Evolutionary conservation across 2,888 invertebrate species (phyloP).

Genomic region (Cylloceria caligata): DNA sequence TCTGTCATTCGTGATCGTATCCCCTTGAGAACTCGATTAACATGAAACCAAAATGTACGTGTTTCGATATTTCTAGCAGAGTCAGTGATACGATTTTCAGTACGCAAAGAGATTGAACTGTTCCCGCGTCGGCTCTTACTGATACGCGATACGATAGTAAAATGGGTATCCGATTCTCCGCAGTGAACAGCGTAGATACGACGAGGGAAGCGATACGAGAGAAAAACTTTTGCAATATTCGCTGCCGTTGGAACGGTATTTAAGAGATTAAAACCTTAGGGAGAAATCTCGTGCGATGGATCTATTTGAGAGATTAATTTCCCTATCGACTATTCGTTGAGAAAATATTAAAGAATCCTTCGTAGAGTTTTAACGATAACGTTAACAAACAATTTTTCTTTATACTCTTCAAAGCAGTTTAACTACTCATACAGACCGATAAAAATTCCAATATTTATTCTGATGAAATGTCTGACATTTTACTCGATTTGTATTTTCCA

Average conservation of each 20-base stretch:
- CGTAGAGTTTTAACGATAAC: neutral
- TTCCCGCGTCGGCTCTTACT: conserved; percentile 11
- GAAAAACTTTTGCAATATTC: conserved; percentile 13
- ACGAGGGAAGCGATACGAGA: conserved; percentile 1
- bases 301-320: conserved; percentile 24
- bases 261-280: conserved; percentile 24
- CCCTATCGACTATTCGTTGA: conserved; percentile 1
- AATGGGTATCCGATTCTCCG: conserved; percentile 43
- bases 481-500: neutral
- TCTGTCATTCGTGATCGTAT: no score
- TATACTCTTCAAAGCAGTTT: neutral
- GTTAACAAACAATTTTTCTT: neutral
- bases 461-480: neutral
- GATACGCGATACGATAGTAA: conserved; percentile 35
- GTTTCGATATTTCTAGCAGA: conserved; percentile 5
- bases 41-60: conserved; percentile 9
- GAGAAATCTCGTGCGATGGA: neutral
- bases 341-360: conserved; percentile 14
- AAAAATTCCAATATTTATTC: neutral
- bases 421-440: neutral
- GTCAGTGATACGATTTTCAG: neutral
- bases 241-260: conserved; percentile 3
- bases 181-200: conserved; percentile 19
- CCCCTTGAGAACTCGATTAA: neutral
- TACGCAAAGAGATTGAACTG: conserved; percentile 11